Conservation (phyloP, 2,888 invertebrate genomes). For the Zaprionus obscuricornis region DNA sequence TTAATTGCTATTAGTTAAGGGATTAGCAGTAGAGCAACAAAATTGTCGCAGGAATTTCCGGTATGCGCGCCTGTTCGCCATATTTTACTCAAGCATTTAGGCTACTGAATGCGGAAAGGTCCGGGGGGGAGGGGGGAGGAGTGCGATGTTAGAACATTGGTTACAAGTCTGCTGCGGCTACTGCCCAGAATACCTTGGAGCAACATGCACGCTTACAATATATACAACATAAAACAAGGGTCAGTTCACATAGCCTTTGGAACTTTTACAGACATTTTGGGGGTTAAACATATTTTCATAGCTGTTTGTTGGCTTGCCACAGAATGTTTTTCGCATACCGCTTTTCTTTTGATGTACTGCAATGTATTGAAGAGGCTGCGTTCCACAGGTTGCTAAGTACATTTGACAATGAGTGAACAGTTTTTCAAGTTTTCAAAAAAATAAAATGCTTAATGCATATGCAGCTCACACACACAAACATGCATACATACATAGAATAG, state of each 20-base stretch:
- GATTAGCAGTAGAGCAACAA: constrained; percentile 76
- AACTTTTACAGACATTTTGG: constrained; percentile 21
- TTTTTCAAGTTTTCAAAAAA: background rate
- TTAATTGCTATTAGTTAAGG: constrained; percentile 81
- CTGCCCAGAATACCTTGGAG: too few species aligned
- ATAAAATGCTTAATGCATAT: constrained; percentile 30
- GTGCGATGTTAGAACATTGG: background rate
- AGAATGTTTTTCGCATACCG: constrained; percentile 70
- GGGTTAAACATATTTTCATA: constrained; percentile 39
- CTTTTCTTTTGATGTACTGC: constrained; percentile 81
- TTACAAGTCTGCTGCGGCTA: background rate
- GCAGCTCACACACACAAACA: background rate
- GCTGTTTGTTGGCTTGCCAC: constrained; percentile 50
- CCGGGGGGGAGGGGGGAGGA: background rate
- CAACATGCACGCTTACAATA: too few species aligned
- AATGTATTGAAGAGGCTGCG: constrained; percentile 76
- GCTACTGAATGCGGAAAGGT: background rate
- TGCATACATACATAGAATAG: constrained; percentile 21
- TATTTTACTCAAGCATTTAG: constrained; percentile 67
- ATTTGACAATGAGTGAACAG: constrained; percentile 16
- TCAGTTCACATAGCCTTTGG: constrained; percentile 13
- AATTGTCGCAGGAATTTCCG: constrained; percentile 79
- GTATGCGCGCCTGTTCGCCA: constrained; percentile 65
- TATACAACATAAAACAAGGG: constrained; percentile 14
- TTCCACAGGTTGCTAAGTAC: constrained; percentile 78